Evolutionary conservation across 2,797 vertebrate species (phyloP), one percentile per base, ranked within the genome.

Genomic region (Chanos chanos): DNA sequence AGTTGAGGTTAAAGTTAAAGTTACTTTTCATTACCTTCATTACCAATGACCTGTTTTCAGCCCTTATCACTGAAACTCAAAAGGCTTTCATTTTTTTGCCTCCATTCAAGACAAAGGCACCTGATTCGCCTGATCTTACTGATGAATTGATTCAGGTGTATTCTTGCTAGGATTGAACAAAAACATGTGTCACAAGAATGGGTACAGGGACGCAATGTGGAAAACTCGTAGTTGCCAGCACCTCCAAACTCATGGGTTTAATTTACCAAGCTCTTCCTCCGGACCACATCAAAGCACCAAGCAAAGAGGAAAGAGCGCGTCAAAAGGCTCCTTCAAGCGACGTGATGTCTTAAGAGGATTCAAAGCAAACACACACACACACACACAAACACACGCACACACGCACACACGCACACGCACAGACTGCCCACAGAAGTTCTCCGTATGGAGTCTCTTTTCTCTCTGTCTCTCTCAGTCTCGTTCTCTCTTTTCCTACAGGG

Each of bases 281-380:
- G 22, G 68, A 64, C 69, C 66, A 73, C 68, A 66, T 77, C 68
- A 71, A 77, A 79, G 71, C 54, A 55, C 48, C 30, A 52, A 28
- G 63, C 58, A 10, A 61, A 41, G 64, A 80, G 66, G 52, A 55
- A 54, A 58, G 45, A 64, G 55, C 64, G 63, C 52, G 62, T 67
- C 72, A 65, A 68, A 79, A 65, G 66, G 41, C 66, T 71, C 72
- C 71, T 69, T 58, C 57, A 45, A 66, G 64, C 68, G 56, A 71
- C 66, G 53, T 67, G 60, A 74, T 70, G 67, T 76, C 77, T 68
- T 74, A 37, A 58, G 61, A 70, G 65, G 64, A 64, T 73, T 70
- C 61, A 77, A 71, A 72, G 66, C 69, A 77, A 81, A 74, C 59
- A 76, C 64, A 62, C 62, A 10, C n/a, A n/a, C n/a, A n/a, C n/a